These are phyloP conservation scores for Sisor rabdophorus DNA, from an alignment of 2,113 vertebrate species.

Conservation along the genomic window DNA sequence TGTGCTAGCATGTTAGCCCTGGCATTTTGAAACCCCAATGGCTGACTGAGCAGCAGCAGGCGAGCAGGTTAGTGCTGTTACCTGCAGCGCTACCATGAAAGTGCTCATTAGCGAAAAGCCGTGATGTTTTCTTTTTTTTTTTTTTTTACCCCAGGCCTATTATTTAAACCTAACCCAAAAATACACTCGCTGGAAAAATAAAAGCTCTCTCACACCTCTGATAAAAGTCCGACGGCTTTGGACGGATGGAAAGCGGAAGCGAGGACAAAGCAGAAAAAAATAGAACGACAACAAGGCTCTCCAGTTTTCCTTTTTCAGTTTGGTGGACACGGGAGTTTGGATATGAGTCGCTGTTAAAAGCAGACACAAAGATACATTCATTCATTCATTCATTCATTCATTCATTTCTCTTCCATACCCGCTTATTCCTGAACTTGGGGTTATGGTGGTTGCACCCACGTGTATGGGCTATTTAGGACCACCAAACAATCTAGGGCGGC, in stretches of 20 bases:
- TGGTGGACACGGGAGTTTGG: constrained; percentile 12
- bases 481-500: too few relatives aligned
- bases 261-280: not conserved
- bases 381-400: too few relatives aligned
- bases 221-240: too few relatives aligned
- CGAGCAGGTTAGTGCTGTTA: not conserved
- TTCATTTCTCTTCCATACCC: too few relatives aligned
- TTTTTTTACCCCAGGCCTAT: constrained; percentile 15
- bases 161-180: constrained; percentile 24
- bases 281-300: not conserved
- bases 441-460: too few relatives aligned
- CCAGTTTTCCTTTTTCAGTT: constrained; percentile 19
- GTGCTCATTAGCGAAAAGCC: constrained; percentile 15
- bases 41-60: constrained; percentile 9
- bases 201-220: too few relatives aligned
- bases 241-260: too few relatives aligned
- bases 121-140: constrained; percentile 14
- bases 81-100: not conserved
- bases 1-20: not conserved
- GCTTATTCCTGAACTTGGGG: too few relatives aligned
- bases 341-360: too few relatives aligned
- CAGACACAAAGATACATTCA: too few relatives aligned
- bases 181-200: constrained; percentile 29
- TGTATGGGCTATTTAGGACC: too few relatives aligned
- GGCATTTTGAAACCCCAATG: constrained; percentile 13